Evolutionary conservation across 2,888 invertebrate species (phyloP).

Genomic region (Pharmacophagus antenor): DNA sequence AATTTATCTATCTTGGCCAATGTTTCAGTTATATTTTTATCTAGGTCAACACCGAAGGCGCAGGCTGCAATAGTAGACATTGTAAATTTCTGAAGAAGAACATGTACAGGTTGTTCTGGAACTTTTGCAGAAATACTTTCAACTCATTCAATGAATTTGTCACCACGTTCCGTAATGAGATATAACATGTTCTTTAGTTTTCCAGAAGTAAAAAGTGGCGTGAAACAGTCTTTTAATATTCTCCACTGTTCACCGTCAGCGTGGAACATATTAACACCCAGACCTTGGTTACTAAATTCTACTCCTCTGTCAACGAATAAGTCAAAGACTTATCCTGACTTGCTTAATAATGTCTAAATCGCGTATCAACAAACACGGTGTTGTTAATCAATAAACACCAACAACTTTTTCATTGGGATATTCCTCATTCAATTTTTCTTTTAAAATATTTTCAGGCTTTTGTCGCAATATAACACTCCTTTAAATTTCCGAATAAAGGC

Average conservation of each 20-base stretch:
- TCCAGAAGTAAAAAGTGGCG: constrained; percentile 55
- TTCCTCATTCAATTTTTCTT: constrained; percentile 44
- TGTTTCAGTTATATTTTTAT: constrained; percentile 23
- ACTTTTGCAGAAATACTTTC: not conserved
- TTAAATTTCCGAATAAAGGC: constrained; percentile 49
- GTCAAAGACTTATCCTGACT: constrained; percentile 56
- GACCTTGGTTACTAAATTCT: constrained; percentile 46
- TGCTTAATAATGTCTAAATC: constrained; percentile 56
- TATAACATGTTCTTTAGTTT: constrained; percentile 57
- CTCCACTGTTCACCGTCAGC: constrained; percentile 53
- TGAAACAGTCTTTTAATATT: constrained; percentile 46
- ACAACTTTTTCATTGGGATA: constrained; percentile 55
- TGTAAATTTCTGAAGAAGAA: constrained; percentile 17
- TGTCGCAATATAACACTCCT: constrained; percentile 40
- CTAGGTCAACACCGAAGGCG: constrained; percentile 16
- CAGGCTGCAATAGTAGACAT: constrained; percentile 18
- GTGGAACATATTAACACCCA: constrained; percentile 53
- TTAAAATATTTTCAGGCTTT: constrained; percentile 37
- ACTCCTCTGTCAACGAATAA: constrained; percentile 50
- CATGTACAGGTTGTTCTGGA: constrained; percentile 9
- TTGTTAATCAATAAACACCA: constrained; percentile 52
- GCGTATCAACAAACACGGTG: constrained; percentile 47
- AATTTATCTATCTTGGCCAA: constrained; percentile 36
- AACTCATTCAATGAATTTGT: constrained; percentile 11
- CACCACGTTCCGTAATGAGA: constrained; percentile 38